A percentile compares a stretch with the other conserved stretches of the same genome.
Evolutionary conservation across 2,113 vertebrate genomes (phyloP).

Genomic region (Gyps fulvus): DNA sequence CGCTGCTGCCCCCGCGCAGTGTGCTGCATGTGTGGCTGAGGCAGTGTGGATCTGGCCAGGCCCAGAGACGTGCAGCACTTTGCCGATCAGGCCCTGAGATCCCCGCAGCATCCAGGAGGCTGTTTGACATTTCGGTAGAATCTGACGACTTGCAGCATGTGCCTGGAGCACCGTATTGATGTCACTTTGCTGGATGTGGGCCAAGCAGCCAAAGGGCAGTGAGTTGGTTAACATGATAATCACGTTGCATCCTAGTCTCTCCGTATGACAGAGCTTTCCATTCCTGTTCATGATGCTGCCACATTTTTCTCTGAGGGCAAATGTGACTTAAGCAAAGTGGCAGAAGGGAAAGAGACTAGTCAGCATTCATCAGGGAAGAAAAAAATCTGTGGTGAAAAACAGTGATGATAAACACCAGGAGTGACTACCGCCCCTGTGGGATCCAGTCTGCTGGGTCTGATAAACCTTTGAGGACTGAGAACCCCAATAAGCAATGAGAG

Average conservation of each 20-base stretch:
- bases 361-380: neutral
- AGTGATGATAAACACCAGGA: neutral
- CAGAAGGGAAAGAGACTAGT: neutral
- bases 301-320: neutral
- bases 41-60: neutral
- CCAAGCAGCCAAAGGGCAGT: neutral
- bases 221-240: neutral
- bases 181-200: neutral
- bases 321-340: neutral
- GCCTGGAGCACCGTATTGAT: neutral
- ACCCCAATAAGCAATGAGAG: neutral
- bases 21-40: neutral
- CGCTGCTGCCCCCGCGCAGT: accelerated
- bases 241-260: neutral
- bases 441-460: neutral
- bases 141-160: neutral
- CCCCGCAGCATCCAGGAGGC: accelerated
- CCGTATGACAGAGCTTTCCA: neutral
- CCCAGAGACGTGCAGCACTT: neutral
- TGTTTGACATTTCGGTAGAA: neutral
- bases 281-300: neutral
- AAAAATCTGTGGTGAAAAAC: neutral
- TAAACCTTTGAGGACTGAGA: neutral
- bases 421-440: accelerated
- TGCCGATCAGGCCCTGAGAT: neutral